phyloP scores from a whole-genome alignment of 1,140 invertebrate genomes.

The Macrotrachela quadricornifera region DNA sequence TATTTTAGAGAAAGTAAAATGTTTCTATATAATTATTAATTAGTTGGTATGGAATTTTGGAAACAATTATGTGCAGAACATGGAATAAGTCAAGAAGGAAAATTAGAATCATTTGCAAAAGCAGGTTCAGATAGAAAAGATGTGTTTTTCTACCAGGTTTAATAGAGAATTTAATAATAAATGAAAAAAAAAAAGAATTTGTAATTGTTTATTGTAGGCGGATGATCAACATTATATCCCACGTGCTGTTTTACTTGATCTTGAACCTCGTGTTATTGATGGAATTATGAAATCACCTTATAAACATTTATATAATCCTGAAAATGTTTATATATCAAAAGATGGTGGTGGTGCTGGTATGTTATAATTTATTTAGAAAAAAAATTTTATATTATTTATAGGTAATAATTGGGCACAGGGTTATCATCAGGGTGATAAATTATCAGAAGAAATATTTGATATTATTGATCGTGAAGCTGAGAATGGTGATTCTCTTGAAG shows the following conservation, averaged over 20 bases:
- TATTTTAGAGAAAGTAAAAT: constrained; percentile 4
- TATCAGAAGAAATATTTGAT: constrained; percentile 93
- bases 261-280: constrained; percentile 92
- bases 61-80: constrained; percentile 91
- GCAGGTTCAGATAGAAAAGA: constrained; percentile 72
- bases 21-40: not conserved
- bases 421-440: constrained; percentile 45
- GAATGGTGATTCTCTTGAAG: constrained; percentile 87
- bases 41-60: constrained; percentile 99
- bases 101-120: constrained; percentile 71
- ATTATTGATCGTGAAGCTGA: constrained; percentile 95
- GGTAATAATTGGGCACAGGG: not conserved
- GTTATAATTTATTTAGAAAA: constrained; percentile 92
- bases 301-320: constrained; percentile 87
- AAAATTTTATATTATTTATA: constrained; percentile 21
- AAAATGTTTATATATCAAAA: constrained; percentile 90
- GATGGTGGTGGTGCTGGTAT: constrained; percentile 95
- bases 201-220: constrained; percentile 33
- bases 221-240: constrained; percentile 98
- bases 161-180: not conserved
- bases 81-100: constrained; percentile 81
- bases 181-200: not conserved
- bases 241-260: constrained; percentile 72
- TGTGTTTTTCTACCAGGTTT: constrained; percentile 90
- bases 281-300: constrained; percentile 82